Percentiles rank a stretch among this genome's conserved stretches.
phyloP scores from a whole-genome alignment of 2,888 invertebrate species.

The Sesamia inferens region DNA sequence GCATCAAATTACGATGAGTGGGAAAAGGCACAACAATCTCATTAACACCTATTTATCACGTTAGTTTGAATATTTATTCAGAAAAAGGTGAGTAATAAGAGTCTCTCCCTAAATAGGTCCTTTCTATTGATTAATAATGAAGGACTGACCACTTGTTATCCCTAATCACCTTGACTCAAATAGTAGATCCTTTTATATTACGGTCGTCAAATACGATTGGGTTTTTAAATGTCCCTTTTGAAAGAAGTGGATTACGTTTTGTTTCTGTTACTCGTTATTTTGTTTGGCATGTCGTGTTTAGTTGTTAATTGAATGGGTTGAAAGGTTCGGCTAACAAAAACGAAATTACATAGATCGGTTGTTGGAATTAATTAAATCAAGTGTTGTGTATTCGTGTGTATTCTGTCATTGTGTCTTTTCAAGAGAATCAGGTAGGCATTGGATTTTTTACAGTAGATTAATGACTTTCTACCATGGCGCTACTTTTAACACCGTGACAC shows the following conservation, averaged over 20 bases:
- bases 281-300: constrained; percentile 35
- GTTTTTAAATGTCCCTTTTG: constrained; percentile 23
- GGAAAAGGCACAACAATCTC: not conserved
- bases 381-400: not conserved
- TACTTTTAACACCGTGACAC: not conserved
- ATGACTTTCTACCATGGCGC: not conserved
- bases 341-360: constrained; percentile 22
- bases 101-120: constrained; percentile 24
- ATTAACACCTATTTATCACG: constrained; percentile 9
- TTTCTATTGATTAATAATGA: constrained; percentile 47
- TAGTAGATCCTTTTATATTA: constrained; percentile 45
- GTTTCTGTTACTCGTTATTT: constrained; percentile 44
- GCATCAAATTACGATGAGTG: not conserved
- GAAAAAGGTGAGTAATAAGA: constrained; percentile 23
- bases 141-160: constrained; percentile 52
- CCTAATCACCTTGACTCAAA: constrained; percentile 45
- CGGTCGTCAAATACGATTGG: constrained; percentile 40
- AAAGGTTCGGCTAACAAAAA: constrained; percentile 30
- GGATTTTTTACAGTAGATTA: not conserved
- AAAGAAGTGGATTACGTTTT: constrained; percentile 44
- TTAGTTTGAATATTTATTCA: constrained; percentile 7
- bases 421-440: no score
- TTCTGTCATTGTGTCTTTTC: not conserved
- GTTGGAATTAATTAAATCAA: constrained; percentile 21
- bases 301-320: constrained; percentile 35